A percentile compares a stretch with the other conserved stretches of the same genome.
Conservation (phyloP, 2,888 invertebrate genomes). For the Cloeon dipterum region DNA sequence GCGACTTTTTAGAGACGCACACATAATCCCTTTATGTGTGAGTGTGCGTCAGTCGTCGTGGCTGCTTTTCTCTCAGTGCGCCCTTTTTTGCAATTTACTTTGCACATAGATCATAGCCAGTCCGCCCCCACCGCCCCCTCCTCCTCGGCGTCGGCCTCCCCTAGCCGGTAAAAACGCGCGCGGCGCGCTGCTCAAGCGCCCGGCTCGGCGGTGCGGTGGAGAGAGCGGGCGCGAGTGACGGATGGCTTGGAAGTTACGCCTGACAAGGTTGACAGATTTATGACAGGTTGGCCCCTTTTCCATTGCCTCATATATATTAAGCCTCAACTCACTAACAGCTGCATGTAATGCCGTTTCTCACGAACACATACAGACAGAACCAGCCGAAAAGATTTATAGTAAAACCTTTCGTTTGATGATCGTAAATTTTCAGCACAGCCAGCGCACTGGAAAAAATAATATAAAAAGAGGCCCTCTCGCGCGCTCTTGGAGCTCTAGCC, state of each 20-base stretch:
- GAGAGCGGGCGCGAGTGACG: conserved; percentile 1
- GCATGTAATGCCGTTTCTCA: conserved; percentile 2
- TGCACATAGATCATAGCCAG: conserved; percentile 2
- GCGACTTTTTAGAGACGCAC: conserved; percentile 1
- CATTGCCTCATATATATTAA: background rate
- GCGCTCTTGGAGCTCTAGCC: background rate
- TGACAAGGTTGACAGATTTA: conserved; percentile 2
- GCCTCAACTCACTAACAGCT: background rate
- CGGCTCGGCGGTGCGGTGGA: background rate
- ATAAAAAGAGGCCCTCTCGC: no score
- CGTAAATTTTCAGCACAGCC: conserved; percentile 1
- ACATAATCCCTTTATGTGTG: conserved; percentile 1
- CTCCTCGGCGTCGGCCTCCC: background rate
- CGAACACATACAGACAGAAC: conserved; percentile 1
- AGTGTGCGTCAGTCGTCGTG: no score
- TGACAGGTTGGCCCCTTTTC: conserved; percentile 1
- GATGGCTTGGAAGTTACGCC: conserved; percentile 1
- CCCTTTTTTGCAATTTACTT: conserved; percentile 1
- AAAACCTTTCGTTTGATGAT: conserved; percentile 2
- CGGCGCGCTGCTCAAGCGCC: background rate
- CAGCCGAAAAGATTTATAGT: conserved; percentile 1
- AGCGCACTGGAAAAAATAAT: no score
- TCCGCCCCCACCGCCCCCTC: background rate
- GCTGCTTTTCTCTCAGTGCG: no score
- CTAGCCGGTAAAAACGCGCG: background rate